Conservation (phyloP, 2,797 vertebrate species). For the Amazona ochrocephala region DNA sequence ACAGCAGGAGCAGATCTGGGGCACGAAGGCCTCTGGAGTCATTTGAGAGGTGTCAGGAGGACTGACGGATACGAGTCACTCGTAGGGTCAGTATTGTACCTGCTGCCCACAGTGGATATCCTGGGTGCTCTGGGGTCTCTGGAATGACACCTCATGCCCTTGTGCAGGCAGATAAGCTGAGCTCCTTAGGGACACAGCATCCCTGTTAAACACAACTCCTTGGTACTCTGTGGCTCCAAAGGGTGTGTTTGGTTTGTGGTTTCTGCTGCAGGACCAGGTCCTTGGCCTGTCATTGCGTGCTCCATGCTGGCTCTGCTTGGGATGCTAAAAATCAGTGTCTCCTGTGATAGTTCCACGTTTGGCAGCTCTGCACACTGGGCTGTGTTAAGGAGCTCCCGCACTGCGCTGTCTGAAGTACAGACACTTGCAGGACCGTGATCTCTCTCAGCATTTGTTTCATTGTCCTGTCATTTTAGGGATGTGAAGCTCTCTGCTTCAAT, state of each 20-base stretch:
- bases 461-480: neutral
- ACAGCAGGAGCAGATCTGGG: neutral
- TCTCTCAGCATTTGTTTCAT: neutral
- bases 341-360: neutral
- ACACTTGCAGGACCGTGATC: neutral
- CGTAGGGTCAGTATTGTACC: fast-evolving
- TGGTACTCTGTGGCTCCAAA: neutral
- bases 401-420: neutral
- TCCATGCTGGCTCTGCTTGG: neutral
- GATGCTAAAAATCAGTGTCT: neutral
- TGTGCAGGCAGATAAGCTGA: neutral
- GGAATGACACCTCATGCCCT: neutral
- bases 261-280: neutral
- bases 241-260: neutral
- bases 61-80: neutral
- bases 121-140: neutral
- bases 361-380: fast-evolving
- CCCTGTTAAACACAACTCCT: fast-evolving
- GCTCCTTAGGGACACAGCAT: neutral
- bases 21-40: neutral
- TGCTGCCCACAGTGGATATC: neutral
- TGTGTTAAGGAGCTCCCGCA: neutral
- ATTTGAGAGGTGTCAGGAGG: neutral
- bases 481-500: neutral
- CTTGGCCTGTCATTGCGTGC: fast-evolving